Evolutionary conservation across 2,113 vertebrate genomes (phyloP), one percentile per base, ranked within the genome.

Genomic region (Piaya cayana): DNA sequence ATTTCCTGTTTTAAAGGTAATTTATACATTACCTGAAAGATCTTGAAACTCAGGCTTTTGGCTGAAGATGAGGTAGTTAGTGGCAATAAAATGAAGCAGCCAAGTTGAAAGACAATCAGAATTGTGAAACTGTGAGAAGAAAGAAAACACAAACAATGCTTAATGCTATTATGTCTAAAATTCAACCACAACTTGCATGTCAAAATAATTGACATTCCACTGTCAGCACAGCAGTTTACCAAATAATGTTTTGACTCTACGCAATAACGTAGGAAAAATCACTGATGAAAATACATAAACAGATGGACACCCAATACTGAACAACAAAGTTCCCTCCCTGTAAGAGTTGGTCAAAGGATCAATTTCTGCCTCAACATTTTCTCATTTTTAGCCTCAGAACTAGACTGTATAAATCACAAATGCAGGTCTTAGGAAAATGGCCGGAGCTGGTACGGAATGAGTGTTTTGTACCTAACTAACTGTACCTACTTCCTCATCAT

Each of bases 21-120:
- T 12, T 49, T 29, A 75, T 34, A n/a, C 53, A 65, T 97, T 98
- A 99, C 99, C 99, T 98, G 99, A 99, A 93, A 99, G 98, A 77
- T 99, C 99, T 96, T 99, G 98, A 98, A 99, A 99, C 94, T 99
- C 99, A 3, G 98, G 98, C 97, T 99, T 99, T 92, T 99, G 99
- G 81, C 99, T 99, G 98, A 99, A 99, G 98, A 99, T 99, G 97
- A 99, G 98, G 98, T 99, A 99, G 98, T 99, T 99, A 88, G 99
- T 99, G 95, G 99, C 99, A 59, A 99, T 99, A 96, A 99, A 99
- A 98, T 99, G 99, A 82, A 99, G 99, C 30, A 99, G 98, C 99
- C 99, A 99, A 23, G 98, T 97, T 26, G 99, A 99, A 85, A 99
- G 98, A 95, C 99, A 99, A 85, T 99, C 99, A 47, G 99, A 99